Percentiles rank a stretch among this genome's conserved stretches.
Evolutionary conservation across 2,888 invertebrate genomes (phyloP).

Genomic region (Taenaris catops): DNA sequence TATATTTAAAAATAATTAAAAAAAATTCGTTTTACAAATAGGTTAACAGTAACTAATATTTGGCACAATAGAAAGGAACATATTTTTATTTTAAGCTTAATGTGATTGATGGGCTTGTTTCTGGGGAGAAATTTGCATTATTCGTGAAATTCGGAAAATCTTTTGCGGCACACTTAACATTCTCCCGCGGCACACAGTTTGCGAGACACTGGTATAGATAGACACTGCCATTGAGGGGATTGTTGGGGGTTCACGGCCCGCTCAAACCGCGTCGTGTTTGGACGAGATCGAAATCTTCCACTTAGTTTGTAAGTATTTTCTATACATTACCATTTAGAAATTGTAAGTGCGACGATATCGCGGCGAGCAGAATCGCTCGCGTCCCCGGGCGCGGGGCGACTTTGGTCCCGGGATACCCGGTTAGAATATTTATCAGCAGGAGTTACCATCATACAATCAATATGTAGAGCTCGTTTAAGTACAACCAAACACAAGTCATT

Average conservation of each 20-base stretch:
- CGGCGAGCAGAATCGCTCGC: conserved; percentile 24
- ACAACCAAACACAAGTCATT: conserved; percentile 68
- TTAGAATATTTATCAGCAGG: conserved; percentile 60
- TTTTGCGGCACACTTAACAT: no score
- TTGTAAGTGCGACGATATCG: conserved; percentile 56
- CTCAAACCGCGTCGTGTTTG: conserved; percentile 44
- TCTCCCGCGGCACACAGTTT: conserved; percentile 35
- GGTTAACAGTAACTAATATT: no score
- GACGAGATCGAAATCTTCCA: conserved; percentile 65
- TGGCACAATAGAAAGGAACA: no score
- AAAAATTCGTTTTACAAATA: no score
- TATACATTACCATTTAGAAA: conserved; percentile 76
- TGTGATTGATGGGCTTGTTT: no score
- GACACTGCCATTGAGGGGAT: conserved; percentile 52
- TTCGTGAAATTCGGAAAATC: no score
- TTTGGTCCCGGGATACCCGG: conserved; percentile 45
- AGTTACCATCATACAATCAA: conserved; percentile 79
- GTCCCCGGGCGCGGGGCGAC: conserved; percentile 30
- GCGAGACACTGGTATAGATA: no score
- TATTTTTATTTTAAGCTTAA: no score
- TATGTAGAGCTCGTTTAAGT: conserved; percentile 66
- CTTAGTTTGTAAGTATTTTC: conserved; percentile 65
- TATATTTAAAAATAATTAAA: no score
- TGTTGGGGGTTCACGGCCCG: conserved; percentile 24
- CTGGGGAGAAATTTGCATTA: no score